Conservation (phyloP, 1,140 invertebrate species). For the Hydropsyche tenuis region DNA sequence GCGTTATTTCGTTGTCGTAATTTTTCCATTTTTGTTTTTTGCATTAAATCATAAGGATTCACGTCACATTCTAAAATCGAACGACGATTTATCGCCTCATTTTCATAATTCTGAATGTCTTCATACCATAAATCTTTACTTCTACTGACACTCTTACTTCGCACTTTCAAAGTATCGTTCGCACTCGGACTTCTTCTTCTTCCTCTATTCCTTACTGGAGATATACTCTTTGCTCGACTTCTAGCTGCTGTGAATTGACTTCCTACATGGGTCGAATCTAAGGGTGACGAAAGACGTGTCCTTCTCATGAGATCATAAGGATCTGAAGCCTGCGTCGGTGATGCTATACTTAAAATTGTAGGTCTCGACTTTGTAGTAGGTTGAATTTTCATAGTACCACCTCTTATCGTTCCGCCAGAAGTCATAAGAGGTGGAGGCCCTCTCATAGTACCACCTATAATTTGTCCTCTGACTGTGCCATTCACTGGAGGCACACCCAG, state of each 20-base stretch:
- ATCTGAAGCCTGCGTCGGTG: conserved; percentile 64
- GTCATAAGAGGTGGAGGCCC: conserved; percentile 60
- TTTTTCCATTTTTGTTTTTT: conserved; percentile 54
- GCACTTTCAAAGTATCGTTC: conserved; percentile 54
- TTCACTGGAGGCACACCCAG: conserved; percentile 66
- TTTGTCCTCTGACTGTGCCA: conserved; percentile 61
- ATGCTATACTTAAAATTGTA: conserved; percentile 64
- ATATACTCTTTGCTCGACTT: conserved; percentile 68
- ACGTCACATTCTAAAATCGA: conserved; percentile 86
- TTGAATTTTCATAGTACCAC: conserved; percentile 67
- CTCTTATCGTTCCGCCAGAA: conserved; percentile 58
- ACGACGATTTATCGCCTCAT: conserved; percentile 63
- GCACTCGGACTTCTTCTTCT: conserved; percentile 56
- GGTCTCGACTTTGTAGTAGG: conserved; percentile 66
- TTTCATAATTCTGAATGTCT: conserved; percentile 60
- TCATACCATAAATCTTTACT: conserved; percentile 61
- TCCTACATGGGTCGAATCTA: conserved; percentile 59
- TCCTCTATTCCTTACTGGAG: conserved; percentile 61
- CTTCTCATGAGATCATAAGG: conserved; percentile 83
- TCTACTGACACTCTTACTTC: conserved; percentile 62
- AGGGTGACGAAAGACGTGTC: conserved; percentile 71
- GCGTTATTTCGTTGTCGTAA: conserved; percentile 12
- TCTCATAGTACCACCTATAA: conserved; percentile 65
- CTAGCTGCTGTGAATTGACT: conserved; percentile 62
- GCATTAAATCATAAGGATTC: conserved; percentile 83